phyloP scores from a whole-genome alignment of 2,888 invertebrate genomes.

The Xestia c-nigrum region DNA sequence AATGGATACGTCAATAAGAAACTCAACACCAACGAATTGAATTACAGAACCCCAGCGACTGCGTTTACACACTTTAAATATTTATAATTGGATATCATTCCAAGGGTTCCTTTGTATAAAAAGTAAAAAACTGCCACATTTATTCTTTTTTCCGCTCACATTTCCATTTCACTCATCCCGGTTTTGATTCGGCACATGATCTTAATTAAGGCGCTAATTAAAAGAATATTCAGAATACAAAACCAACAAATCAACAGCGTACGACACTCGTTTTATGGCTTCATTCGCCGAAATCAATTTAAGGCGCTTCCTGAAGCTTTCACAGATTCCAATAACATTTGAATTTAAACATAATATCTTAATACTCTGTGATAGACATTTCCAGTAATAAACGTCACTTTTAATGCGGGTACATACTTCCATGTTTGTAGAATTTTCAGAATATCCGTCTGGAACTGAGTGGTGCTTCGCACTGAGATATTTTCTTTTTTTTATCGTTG shows the following conservation, averaged over 20 bases:
- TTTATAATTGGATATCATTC: conserved; percentile 83
- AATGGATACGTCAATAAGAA: conserved; percentile 89
- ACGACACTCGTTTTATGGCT: conserved; percentile 47
- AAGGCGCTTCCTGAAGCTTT: conserved; percentile 16
- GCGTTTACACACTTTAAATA: conserved; percentile 83
- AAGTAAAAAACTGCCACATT: conserved; percentile 58
- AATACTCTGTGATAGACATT: conserved; percentile 51
- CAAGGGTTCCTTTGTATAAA: conserved; percentile 68
- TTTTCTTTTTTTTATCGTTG: conserved; percentile 42
- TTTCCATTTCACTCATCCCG: conserved; percentile 58
- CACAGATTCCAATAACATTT: conserved; percentile 45
- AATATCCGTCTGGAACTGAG: conserved; percentile 51
- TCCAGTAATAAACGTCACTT: conserved; percentile 54
- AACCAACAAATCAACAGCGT: conserved; percentile 42
- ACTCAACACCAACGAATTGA: conserved; percentile 84
- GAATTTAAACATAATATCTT: conserved; percentile 27
- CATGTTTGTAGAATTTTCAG: conserved; percentile 51
- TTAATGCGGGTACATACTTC: conserved; percentile 55
- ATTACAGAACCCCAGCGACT: conserved; percentile 80
- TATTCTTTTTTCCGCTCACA: conserved; percentile 49
- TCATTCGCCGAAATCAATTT: conserved; percentile 54
- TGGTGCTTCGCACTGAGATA: conserved; percentile 37
- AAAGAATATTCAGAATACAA: conserved; percentile 50
- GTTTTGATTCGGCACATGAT: conserved; percentile 59
- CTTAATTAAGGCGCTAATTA: conserved; percentile 63